Evolutionary conservation across 1,140 invertebrate genomes (phyloP).

Genomic region (Drosophila sulfurigaster): DNA sequence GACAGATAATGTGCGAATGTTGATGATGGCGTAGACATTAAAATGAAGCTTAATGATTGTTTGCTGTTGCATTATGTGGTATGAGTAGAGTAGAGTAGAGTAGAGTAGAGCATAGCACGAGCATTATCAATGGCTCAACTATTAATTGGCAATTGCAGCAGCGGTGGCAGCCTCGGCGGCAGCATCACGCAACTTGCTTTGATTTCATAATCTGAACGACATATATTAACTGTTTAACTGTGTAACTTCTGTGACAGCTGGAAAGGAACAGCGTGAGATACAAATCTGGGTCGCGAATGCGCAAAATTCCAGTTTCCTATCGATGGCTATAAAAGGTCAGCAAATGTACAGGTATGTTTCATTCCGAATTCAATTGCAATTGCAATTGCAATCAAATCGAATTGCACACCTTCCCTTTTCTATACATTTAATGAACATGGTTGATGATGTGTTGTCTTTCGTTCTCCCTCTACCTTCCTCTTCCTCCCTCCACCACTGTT

Average conservation of each 20-base stretch:
- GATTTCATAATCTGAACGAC: constrained; percentile 41
- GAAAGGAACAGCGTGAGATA: constrained; percentile 89
- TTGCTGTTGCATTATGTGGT: no score
- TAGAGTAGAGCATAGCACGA: no score
- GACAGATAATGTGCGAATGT: no score
- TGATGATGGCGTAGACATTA: no score
- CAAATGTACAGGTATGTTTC: constrained; percentile 88
- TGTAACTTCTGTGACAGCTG: constrained; percentile 86
- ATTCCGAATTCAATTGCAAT: no score
- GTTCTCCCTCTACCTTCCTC: constrained; percentile 1
- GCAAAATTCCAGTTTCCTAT: constrained; percentile 91
- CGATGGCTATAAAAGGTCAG: constrained; percentile 91
- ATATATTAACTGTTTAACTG: constrained; percentile 33
- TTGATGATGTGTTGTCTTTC: background rate
- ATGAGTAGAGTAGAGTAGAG: no score
- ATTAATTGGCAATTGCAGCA: background rate
- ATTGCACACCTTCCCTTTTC: constrained; percentile 8
- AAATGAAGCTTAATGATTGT: no score
- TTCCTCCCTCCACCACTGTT: background rate
- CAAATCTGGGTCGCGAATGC: constrained; percentile 92
- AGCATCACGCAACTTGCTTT: constrained; percentile 30
- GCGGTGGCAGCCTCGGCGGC: background rate
- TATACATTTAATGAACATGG: background rate
- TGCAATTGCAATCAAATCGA: constrained; percentile 9
- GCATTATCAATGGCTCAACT: background rate